Evolutionary conservation across 2,888 invertebrate genomes (phyloP).

Genomic region (Dinocampus coccinellae): DNA sequence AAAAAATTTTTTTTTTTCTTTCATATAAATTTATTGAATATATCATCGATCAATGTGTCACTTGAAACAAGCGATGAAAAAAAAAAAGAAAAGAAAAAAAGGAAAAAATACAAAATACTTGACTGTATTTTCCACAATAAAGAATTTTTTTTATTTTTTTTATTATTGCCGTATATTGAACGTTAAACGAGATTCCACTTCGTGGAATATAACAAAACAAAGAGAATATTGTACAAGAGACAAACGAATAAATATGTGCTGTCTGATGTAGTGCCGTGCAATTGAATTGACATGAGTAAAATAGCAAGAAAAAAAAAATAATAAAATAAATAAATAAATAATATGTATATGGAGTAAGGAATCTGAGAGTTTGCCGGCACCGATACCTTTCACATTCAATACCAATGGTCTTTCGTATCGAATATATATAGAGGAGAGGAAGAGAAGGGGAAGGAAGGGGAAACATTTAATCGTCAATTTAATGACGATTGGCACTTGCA

Average conservation of each 20-base stretch:
- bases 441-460: no score
- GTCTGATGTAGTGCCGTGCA: conserved; percentile 6
- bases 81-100: no score
- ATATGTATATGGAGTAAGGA: not conserved
- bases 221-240: conserved; percentile 6
- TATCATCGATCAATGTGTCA: conserved; percentile 16
- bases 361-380: not conserved
- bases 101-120: conserved; percentile 5
- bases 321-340: not conserved
- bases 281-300: conserved; percentile 3
- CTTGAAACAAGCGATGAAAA: conserved; percentile 8
- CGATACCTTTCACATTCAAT: conserved; percentile 43
- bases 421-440: no score
- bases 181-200: conserved; percentile 20
- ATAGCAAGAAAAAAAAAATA: not conserved
- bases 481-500: not conserved
- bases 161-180: conserved; percentile 9
- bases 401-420: conserved; percentile 38
- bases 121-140: not conserved
- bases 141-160: not conserved
- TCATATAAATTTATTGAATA: no score
- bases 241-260: conserved; percentile 10
- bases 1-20: no score
- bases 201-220: conserved; percentile 11
- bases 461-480: conserved; percentile 14